Evolutionary conservation across 1,140 invertebrate genomes (phyloP), one percentile per base, ranked within the genome.

Genomic region (Drosophila pachea): DNA sequence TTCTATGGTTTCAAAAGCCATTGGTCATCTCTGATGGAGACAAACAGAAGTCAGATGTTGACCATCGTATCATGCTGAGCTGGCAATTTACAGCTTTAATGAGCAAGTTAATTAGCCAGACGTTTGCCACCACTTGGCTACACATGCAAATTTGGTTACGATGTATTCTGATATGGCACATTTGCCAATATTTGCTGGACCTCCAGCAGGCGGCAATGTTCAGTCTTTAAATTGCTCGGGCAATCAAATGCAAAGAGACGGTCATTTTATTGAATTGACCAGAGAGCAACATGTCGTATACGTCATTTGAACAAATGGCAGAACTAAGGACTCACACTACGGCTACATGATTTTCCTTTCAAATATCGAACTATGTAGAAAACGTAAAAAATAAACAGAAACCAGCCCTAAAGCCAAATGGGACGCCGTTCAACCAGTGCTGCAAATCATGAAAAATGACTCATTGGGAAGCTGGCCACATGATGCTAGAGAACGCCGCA

Each of bases 371-470:
- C 60, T 32, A 14, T 35, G 38, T 33, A 22, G 5, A 12, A 42
- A 49, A 50, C 22, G 32, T n/a, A 22, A 53, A 12, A 55, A 49
- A 43, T 14, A 43, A 14, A 43, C 6, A 5, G 5, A 68, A 53
- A 60, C 7, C 8, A n/a, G 11, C 54, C 32, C 14, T 53, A 47
- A 50, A 35, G 55, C 31, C 53, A 65, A 63, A 50, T 61, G 16
- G 55, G 47, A 35, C 32, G 38, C 45, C 43, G 50, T 69, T 58
- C 47, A 65, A 69, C 64, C 47, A 42, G 47, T 43, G 61, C 42
- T 58, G 61, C 52, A 70, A 71, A 71, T 67, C 74, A 72, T 63
- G 76, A 73, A 78, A 78, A 73, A 78, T 64, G 68, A 71, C 47
- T 66, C 63, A 67, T 53, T 66, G 40, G 48, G 36, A 48, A 71